A percentile compares a stretch with the other conserved stretches of the same genome.
phyloP scores from a whole-genome alignment of 1,140 invertebrate species.

The Cydia amplana region DNA sequence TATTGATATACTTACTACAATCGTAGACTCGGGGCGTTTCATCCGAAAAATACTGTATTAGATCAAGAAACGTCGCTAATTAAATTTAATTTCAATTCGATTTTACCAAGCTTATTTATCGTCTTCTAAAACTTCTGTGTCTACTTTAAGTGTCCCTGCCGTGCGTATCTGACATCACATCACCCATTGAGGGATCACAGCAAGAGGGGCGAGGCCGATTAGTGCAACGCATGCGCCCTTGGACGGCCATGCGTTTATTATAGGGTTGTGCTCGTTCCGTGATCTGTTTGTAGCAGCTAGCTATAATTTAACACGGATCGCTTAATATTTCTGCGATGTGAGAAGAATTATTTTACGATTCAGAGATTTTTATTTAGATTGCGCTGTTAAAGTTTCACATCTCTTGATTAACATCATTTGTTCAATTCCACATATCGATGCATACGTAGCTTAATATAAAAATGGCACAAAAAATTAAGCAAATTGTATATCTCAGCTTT shows the following conservation, averaged over 20 bases:
- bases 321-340: background rate
- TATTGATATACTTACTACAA: background rate
- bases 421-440: too few species aligned
- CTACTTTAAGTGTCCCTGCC: background rate
- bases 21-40: too few species aligned
- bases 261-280: background rate
- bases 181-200: conserved; percentile 41
- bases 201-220: conserved; percentile 41
- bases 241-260: background rate
- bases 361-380: background rate
- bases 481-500: too few species aligned
- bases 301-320: background rate
- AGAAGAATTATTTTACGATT: too few species aligned
- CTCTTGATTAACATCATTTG: too few species aligned
- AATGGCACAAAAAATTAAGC: too few species aligned
- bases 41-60: background rate
- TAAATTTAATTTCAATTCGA: background rate
- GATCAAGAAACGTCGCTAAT: background rate
- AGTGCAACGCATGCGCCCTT: conserved; percentile 16
- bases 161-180: conserved; percentile 36
- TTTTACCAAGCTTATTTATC: background rate
- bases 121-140: background rate
- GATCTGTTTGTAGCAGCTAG: background rate
- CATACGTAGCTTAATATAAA: background rate
- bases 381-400: background rate